Evolutionary conservation across 2,888 invertebrate genomes (phyloP), one percentile per base, ranked within the genome.

Genomic region (Periphyllus acericola): DNA sequence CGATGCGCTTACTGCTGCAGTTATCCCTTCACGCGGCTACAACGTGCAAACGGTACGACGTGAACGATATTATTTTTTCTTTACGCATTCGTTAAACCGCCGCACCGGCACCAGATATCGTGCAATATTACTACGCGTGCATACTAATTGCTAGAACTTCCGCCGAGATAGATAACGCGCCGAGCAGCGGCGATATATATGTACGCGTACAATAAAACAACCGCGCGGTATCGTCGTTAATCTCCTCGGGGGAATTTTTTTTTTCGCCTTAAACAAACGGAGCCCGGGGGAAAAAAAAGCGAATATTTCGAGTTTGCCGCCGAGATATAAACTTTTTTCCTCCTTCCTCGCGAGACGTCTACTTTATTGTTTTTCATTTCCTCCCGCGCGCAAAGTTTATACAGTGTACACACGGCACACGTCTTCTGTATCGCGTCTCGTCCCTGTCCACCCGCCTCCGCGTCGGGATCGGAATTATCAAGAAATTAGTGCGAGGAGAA

Each of bases 351-450:
- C 21, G 55, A 52, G 36, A 84, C 84, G 81, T 81, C 14, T 81
- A 87, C 87, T 87, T 87, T 87, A 87, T 87, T 87, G 87, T 87
- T 87, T 87, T 87, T 87, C 87, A 81, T 87, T 87, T 87, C 87
- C 87, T 87, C 80, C 46, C 29, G 55, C 40, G n/a, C n/a, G 19
- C 66, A 29, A 11, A 72, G 80, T 60, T 46, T 80, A 60, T 72
- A 79, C 68, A 29, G n/a, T 71, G 11, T 83, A 74, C 34, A 75
- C 32, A 36, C 46, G 71, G 36, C 21, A 34, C 72, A 72, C 36
- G 36, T 52, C 17, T 34, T 8, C 46, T 74, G 5, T 34, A 21
- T 52, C 32, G 32, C 14, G 29, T n/a, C 25, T 29, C 29, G 11
- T 46, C 46, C 46, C 14, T n/a, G n/a, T n/a, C n/a, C n/a, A n/a